phyloP scores from a whole-genome alignment of 2,888 invertebrate genomes.

The Drosophila acutilabella region DNA sequence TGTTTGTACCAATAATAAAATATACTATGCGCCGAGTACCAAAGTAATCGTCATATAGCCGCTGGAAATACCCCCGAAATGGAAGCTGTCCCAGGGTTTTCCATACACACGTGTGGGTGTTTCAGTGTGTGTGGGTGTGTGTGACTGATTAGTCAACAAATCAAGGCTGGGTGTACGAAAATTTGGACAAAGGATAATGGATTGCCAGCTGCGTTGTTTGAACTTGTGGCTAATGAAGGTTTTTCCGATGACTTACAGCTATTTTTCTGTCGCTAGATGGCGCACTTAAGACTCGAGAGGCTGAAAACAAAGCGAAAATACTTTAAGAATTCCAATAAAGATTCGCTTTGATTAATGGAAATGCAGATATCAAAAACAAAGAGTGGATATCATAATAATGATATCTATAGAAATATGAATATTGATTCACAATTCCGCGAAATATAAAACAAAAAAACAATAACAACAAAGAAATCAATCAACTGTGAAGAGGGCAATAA shows the following conservation, averaged over 20 bases:
- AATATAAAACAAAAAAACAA: not conserved
- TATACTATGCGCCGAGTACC: conserved; percentile 7
- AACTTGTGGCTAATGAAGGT: conserved; percentile 20
- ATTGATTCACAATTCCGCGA: conserved; percentile 9
- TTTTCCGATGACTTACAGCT: not conserved
- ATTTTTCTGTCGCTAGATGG: conserved; percentile 13
- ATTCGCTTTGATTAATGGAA: conserved; percentile 8
- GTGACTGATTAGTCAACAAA: conserved; percentile 26
- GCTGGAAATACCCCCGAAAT: conserved; percentile 12
- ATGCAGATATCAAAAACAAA: conserved; percentile 20
- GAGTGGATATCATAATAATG: not conserved
- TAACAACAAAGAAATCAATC: conserved; percentile 34
- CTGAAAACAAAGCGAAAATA: not conserved
- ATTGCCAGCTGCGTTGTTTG: conserved; percentile 19
- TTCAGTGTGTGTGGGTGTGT: conserved; percentile 2
- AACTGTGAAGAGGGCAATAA: conserved; percentile 12
- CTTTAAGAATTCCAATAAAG: not conserved
- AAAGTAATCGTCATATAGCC: conserved; percentile 17
- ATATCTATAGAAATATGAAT: conserved; percentile 7
- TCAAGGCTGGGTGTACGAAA: conserved; percentile 18
- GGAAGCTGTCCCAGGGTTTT: conserved; percentile 1
- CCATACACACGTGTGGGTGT: not conserved
- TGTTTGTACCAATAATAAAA: conserved; percentile 27
- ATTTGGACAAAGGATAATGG: conserved; percentile 27
- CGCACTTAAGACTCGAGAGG: conserved; percentile 8